Percentiles rank a stretch among this genome's conserved stretches.
phyloP scores from a whole-genome alignment of 2,888 invertebrate species.

The Andrena bicolor region DNA sequence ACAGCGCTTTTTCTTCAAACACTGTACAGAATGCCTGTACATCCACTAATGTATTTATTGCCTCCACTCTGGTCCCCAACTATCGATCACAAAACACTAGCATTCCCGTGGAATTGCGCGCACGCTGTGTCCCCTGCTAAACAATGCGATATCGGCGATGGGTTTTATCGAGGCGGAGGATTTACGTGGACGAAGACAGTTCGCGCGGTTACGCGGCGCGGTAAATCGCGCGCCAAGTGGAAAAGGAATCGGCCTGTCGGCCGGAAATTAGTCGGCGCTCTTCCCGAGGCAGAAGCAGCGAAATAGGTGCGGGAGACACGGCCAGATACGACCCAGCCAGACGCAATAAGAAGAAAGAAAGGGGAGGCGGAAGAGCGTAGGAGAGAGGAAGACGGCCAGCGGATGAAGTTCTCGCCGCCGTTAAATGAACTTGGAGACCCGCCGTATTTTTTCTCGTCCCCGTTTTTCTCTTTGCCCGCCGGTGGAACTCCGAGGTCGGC shows the following conservation, averaged over 20 bases:
- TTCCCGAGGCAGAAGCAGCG: slow-evolving; percentile 19
- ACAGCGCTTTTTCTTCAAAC: no score
- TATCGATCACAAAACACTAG: no score
- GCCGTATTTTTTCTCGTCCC: slow-evolving; percentile 70
- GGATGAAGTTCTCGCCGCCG: slow-evolving; percentile 71
- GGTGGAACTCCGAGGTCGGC: slow-evolving; percentile 27
- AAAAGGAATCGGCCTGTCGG: slow-evolving; percentile 46
- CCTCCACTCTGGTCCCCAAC: no score
- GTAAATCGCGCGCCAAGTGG: slow-evolving; percentile 41
- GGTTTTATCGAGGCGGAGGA: not conserved
- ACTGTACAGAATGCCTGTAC: no score
- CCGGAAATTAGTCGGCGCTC: slow-evolving; percentile 58
- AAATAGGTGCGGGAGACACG: slow-evolving; percentile 45
- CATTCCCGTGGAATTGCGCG: no score
- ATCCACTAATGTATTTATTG: no score
- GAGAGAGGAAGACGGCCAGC: slow-evolving; percentile 54
- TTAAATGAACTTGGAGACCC: slow-evolving; percentile 71
- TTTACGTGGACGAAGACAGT: not conserved
- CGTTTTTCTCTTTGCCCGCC: slow-evolving; percentile 48
- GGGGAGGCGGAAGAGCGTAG: slow-evolving; percentile 17
- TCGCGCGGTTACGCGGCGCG: not conserved
- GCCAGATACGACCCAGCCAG: slow-evolving; percentile 20
- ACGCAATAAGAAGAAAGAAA: slow-evolving; percentile 28
- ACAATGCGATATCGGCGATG: no score
- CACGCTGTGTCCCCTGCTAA: no score